Percentiles rank a stretch among this genome's conserved stretches.
Evolutionary conservation across 1,140 invertebrate species (phyloP).

Genomic region (Drosophila ficusphila): DNA sequence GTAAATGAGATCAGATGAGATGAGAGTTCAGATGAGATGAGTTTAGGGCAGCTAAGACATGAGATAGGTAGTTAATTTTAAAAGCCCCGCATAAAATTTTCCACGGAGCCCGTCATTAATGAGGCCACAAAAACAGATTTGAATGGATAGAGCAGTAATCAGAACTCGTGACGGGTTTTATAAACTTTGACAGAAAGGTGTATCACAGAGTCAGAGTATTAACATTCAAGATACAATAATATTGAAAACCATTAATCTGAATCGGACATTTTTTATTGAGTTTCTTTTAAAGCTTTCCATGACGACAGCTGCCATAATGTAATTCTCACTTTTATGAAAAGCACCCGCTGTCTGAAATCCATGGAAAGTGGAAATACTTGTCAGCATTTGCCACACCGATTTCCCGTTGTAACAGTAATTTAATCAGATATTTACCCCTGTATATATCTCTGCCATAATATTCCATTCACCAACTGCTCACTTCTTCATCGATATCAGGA

Average conservation of each 20-base stretch:
- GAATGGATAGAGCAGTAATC: not conserved
- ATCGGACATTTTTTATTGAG: not conserved
- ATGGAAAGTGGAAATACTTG: constrained; percentile 8
- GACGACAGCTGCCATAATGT: not conserved
- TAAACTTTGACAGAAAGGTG: not conserved
- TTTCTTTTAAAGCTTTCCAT: not conserved
- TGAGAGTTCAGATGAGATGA: constrained; percentile 32
- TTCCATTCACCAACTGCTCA: not conserved
- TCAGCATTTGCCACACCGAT: constrained; percentile 26
- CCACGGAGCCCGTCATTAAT: not conserved
- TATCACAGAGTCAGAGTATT: not conserved
- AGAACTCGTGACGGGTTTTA: not conserved
- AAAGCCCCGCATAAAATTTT: constrained; percentile 24
- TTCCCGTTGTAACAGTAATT: constrained; percentile 23
- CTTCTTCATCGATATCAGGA: not conserved
- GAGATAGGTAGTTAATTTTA: constrained; percentile 27
- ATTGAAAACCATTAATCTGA: too few species aligned
- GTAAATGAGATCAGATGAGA: constrained; percentile 64
- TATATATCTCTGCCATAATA: constrained; percentile 22
- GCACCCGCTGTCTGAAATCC: constrained; percentile 5
- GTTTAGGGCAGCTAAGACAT: not conserved
- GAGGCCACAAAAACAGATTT: constrained; percentile 13
- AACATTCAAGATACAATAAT: too few species aligned
- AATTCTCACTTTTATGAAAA: constrained; percentile 9
- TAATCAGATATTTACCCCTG: constrained; percentile 28